Evolutionary conservation across 2,888 invertebrate genomes (phyloP), one percentile per base, ranked within the genome.

Genomic region (Lamellibrachia columna): DNA sequence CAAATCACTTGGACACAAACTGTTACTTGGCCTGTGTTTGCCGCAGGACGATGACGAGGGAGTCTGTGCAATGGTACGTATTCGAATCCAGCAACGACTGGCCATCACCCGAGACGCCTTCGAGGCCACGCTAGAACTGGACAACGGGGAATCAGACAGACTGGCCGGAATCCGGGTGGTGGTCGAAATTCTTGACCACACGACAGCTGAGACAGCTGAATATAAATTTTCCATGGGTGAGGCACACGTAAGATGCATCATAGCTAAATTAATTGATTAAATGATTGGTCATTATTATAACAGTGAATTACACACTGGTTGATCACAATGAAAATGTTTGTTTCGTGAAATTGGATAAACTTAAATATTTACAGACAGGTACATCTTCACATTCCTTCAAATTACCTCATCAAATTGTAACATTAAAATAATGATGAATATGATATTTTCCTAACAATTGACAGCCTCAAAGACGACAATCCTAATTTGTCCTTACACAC

Each of bases 11-110:
- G 75, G 22, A 11, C 6, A 75, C 22, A 75, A 11, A 75, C n/a
- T 22, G 6, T 75, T 22, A 75, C 6, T 15, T 6, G 22, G 15
- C 75, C n/a, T 22, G 75, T 15, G 6, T 15, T 22, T 75, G 75
- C 22, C 22, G 22, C n/a, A 91, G 91, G 11, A 4, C 15, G 53
- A 91, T 1, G 92, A 93, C 1, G 90, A 92, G 52, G 93, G 93
- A 3, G 92, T 93, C 1, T 94, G 94, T 90, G 94, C 94, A 58
- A 94, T 92, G 92, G 93, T 94, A 1, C 93, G 93, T 53, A 93
- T 94, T 40, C 92, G 92, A 52, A 93, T 94, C 53, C 90, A 91
- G n/a, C 94, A 94, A 92, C 53, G 91, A 91, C 58, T 94, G 90
- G 93, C 92, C 22, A 75, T 94, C 11, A 93, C 93, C 11, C 92